Conservation (phyloP, 1,140 invertebrate genomes). For the Venturia canescens region DNA sequence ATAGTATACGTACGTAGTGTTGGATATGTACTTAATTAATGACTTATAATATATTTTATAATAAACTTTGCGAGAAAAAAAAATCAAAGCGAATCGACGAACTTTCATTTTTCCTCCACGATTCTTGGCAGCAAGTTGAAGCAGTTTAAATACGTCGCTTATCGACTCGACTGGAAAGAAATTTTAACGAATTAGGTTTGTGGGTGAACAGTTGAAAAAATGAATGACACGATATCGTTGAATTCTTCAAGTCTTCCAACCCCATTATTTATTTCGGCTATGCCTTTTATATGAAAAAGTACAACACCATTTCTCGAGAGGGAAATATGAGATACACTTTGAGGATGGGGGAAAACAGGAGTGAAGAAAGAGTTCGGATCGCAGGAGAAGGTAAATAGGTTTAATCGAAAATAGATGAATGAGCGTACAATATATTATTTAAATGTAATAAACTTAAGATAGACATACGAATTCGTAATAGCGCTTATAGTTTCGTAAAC, state of each 20-base stretch:
- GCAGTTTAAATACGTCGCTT: too few species aligned
- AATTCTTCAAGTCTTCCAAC: slow-evolving; percentile 72
- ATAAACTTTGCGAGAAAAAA: slow-evolving; percentile 59
- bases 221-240: neutral
- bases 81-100: too few species aligned
- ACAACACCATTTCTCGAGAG: slow-evolving; percentile 73
- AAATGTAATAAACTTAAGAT: slow-evolving; percentile 72
- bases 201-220: too few species aligned
- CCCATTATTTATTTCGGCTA: slow-evolving; percentile 76
- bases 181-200: too few species aligned
- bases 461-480: slow-evolving; percentile 67
- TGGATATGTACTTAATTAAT: slow-evolving; percentile 70
- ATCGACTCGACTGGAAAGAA: too few species aligned
- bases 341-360: slow-evolving; percentile 62
- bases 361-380: slow-evolving; percentile 54
- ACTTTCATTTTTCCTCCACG: too few species aligned
- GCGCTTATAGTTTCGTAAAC: slow-evolving; percentile 32
- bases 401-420: slow-evolving; percentile 61
- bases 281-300: slow-evolving; percentile 76
- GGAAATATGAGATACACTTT: slow-evolving; percentile 65
- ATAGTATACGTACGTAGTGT: slow-evolving; percentile 64
- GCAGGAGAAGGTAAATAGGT: slow-evolving; percentile 49
- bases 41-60: slow-evolving; percentile 69
- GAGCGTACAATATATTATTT: slow-evolving; percentile 71
- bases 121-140: too few species aligned